Base-by-base conservation (phyloP, 2,888 invertebrate species). In the Amorpha juglandis region DNA sequence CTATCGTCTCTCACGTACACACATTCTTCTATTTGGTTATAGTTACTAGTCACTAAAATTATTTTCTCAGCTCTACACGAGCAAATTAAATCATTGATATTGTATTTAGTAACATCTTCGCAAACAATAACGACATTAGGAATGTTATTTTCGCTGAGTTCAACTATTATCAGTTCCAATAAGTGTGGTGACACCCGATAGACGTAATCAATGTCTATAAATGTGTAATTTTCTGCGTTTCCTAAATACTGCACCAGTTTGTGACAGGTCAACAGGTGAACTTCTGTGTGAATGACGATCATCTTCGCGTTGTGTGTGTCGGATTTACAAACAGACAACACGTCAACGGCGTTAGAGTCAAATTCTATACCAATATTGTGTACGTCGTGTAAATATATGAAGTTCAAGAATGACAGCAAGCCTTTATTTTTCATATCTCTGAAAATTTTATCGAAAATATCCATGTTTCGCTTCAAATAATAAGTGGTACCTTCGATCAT, bases 141-240 rank as follows among this genome's bases (percentile, higher is more conserved):
- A 9, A 58, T 35, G 8, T 58, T 35, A 19, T 16, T 58, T n/a
- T 35, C 47, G 35, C 33, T 65, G 1, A 65, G 64, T 21, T 65
- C 64, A 6, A 47, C 27, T 14, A 38, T 58, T 58, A 65, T 58
- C 47, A 42, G 16, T 6, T 65, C 48, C 33, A 55, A 47, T n/a
- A 33, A 47, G 48, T 65, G 55, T 38, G 16, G 55, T 6, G 64
- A 65, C 6, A 65, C 48, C 27, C 19, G 47, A 14, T 9, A 19
- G 6, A 48, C 48, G 33, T 65, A 53, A 58, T 65, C 48, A 8
- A 65, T 47, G 21, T 65, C 64, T 58, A 65, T 58, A 58, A 65
- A 65, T 7, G 53, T 58, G 58, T 58, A 65, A 14, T 58, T 19
- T 33, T 58, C 55, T 9, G 55, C 12, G 9, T 35, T 19, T 21